Evolutionary conservation across 2,888 invertebrate species (phyloP).

Genomic region (Notocelia uddmanniana): DNA sequence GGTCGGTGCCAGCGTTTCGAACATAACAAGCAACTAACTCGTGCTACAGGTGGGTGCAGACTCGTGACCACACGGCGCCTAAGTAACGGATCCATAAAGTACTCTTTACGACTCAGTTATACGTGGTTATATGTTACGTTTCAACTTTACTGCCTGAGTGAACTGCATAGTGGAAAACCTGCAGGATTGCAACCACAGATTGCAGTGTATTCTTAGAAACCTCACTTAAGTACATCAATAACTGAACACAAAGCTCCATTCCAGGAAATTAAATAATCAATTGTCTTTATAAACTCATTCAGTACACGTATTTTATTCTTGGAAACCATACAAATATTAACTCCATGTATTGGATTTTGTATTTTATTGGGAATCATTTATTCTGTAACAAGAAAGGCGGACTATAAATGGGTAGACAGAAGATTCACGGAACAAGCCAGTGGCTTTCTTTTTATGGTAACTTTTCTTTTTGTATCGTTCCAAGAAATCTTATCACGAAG

Average conservation of each 20-base stretch:
- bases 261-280: not conserved
- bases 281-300: not conserved
- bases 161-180: conserved; percentile 51
- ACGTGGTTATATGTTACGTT: conserved; percentile 59
- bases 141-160: conserved; percentile 58
- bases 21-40: conserved; percentile 54
- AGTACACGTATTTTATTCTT: not conserved
- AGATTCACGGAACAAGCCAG: conserved; percentile 21
- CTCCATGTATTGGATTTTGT: not conserved
- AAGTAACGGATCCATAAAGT: conserved; percentile 12
- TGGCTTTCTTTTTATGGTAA: conserved; percentile 33
- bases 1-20: conserved; percentile 54
- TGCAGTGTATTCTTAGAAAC: conserved; percentile 47
- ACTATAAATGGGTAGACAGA: conserved; percentile 29
- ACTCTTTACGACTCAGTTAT: conserved; percentile 59
- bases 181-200: not conserved
- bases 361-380: conserved; percentile 6
- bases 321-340: not conserved
- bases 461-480: conserved; percentile 44
- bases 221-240: conserved; percentile 22
- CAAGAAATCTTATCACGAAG: conserved; percentile 43
- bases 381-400: conserved; percentile 9
- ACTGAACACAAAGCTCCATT: not conserved
- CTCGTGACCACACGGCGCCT: conserved; percentile 46
- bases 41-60: conserved; percentile 64